Base-by-base conservation (phyloP, 2,113 vertebrate genomes). In the Cottus gobio region DNA sequence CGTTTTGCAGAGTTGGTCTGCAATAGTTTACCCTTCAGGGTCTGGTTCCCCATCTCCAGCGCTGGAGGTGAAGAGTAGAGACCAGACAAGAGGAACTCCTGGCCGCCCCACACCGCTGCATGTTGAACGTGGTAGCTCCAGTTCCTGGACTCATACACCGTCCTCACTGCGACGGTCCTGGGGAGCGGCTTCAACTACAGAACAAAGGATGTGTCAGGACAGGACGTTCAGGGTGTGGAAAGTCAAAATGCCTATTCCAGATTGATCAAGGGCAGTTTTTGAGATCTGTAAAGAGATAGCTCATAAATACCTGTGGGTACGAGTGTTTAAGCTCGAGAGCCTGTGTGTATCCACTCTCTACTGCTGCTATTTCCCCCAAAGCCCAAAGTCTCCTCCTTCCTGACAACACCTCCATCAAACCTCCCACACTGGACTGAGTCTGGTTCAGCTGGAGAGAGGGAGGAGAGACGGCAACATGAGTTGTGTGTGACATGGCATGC, bases 251-350 rank as follows among this genome's bases (percentile, higher is more conserved):
- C 22, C n/a, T 9, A 2, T 28, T 15, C 30, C 7, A 30, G 8
- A 8, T 15, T 15, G 9, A 46, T 22, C 26, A 26, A 56, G n/a
- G 5, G 9, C 52, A 13, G 10, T 56, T 26, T 13, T n/a, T 12
- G 5, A 6, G 24, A 24, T 56, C 24, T 56, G 52, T 56, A 12
- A 56, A 56, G 24, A 13, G 24, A 26, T 26, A 52, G 50, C 56
- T 48, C 11, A 36, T 8, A 60, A 30, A 15, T 85, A 96, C 96
- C 96, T 96, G 95, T 80, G 92, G 91, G 56, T 94, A 90, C 0
- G 95, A 94, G 87, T 96, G 96, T 39, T 86, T 90, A 78, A 97
- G 80, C 87, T 94, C 91, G 24, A 96, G 13, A 50, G 77, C 20
- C 18, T 91, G 93, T 22, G 62, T 76, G 75, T 93, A 96, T 57